Evolutionary conservation across 2,888 invertebrate genomes (phyloP).

Genomic region (Dinocampus coccinellae): DNA sequence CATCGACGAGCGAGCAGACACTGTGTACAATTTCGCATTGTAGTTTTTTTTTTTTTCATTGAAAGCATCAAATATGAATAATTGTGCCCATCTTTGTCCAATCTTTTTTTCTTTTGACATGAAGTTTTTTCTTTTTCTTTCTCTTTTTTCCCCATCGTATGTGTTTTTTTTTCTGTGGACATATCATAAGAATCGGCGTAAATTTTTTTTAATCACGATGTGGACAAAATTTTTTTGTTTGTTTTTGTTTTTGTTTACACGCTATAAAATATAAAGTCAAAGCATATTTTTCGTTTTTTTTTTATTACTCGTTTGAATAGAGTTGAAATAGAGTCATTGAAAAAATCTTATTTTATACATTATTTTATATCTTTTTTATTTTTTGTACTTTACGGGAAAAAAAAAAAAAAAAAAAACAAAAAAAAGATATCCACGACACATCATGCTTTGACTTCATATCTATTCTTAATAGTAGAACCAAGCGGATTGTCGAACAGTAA

Average conservation of each 20-base stretch:
- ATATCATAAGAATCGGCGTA: slow-evolving; percentile 67
- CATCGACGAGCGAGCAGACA: slow-evolving; percentile 59
- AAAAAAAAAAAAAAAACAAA: no score
- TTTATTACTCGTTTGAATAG: no score
- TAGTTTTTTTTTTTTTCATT: slow-evolving; percentile 43
- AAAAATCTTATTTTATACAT: no score
- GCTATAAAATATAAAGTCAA: slow-evolving; percentile 30
- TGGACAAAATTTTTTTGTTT: slow-evolving; percentile 33
- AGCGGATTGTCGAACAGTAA: background rate
- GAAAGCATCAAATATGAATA: slow-evolving; percentile 65
- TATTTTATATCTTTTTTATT: no score
- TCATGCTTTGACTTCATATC: background rate
- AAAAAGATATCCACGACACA: background rate
- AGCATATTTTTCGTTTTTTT: slow-evolving; percentile 20
- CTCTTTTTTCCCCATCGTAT: slow-evolving; percentile 67
- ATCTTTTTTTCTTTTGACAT: slow-evolving; percentile 61
- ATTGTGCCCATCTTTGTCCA: slow-evolving; percentile 69
- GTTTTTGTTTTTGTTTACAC: slow-evolving; percentile 29
- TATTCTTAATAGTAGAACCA: slow-evolving; percentile 1
- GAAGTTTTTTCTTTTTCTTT: slow-evolving; percentile 56
- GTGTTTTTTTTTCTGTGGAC: slow-evolving; percentile 69
- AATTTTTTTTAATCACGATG: slow-evolving; percentile 52
- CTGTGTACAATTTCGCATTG: slow-evolving; percentile 51
- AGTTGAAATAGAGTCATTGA: no score
- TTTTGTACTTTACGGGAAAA: no score